Evolutionary conservation across 2,113 vertebrate species (phyloP), one percentile per base, ranked within the genome.

Genomic region (Antechinus flavipes): DNA sequence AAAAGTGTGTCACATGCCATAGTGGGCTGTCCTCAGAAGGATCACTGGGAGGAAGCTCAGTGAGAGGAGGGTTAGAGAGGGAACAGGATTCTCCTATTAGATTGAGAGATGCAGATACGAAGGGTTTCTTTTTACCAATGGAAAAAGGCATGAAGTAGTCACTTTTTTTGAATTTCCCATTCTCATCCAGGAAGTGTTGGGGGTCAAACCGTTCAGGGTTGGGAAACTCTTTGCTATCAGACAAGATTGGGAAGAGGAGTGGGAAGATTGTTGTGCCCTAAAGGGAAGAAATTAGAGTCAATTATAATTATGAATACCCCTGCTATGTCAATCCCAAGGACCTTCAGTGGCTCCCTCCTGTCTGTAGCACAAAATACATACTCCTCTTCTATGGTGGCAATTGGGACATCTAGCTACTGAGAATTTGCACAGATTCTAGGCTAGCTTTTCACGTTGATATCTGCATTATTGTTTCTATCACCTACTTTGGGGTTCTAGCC

Each of bases 131-230:
- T 90, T 97, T 98, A 99, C 98, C 98, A 96, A 94, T 10, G 54
- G 98, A 98, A 96, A 99, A 99, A 11, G 98, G 97, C 96, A 99
- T 5, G 46, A 98, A 99, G 94, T 97, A 92, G 53, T 98, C 97
- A 90, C 95, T 98, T 96, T 97, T 99, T 94, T 92, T 98, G 97
- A 99, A 98, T 61, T 92, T 96, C 46, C 98, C 98, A 23, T 98
- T 90, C 96, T 98, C 93, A 96, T 99, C 98, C 93, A 99, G 96
- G 96, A 99, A 99, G 90, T 98, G 98, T 42, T 96, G 97, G 3
- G 98, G 98, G 35, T 99, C 98, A 97, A 98, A 99, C 91, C 96
- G 96, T 91, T 98, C 93, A 55, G 98, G 98, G 54, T 97, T 98
- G 96, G 98, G 93, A 96, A 99, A 99, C 49, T 98, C 97, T 46